phyloP scores from a whole-genome alignment of 2,113 vertebrate species.

The Orcinus orca region DNA sequence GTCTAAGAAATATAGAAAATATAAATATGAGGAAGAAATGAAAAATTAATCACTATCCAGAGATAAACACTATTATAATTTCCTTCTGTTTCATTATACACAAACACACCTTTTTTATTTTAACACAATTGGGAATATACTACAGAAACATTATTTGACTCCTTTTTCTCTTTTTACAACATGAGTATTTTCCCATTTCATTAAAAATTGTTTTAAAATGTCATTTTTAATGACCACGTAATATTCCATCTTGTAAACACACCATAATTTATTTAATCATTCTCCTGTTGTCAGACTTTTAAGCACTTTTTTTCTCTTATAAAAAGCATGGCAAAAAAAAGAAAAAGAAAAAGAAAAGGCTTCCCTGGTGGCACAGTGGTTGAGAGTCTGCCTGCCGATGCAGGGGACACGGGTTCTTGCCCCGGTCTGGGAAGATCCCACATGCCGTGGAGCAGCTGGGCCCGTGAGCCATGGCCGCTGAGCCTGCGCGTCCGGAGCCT shows the following conservation, averaged over 20 bases:
- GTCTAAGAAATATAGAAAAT: slow-evolving; percentile 21
- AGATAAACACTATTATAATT: background rate
- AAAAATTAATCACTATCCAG: background rate
- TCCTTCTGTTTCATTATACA: background rate
- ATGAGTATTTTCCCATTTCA: background rate
- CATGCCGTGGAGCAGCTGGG: too few relatives aligned
- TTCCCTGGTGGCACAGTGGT: too few relatives aligned
- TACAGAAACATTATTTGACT: background rate
- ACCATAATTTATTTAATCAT: background rate
- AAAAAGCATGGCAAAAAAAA: background rate
- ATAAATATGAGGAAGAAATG: background rate
- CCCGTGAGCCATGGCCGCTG: too few relatives aligned
- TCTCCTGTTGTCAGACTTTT: background rate
- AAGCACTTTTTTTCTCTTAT: background rate
- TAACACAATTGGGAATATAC: background rate
- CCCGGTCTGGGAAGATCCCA: too few relatives aligned
- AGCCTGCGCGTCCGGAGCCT: too few relatives aligned
- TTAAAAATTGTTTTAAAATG: slow-evolving; percentile 32
- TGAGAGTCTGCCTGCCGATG: too few relatives aligned
- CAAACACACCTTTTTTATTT: background rate
- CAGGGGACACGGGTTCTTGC: too few relatives aligned
- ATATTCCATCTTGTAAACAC: background rate
- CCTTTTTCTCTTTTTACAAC: background rate
- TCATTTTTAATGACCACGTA: background rate
- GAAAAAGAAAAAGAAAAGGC: too few relatives aligned